Conservation (phyloP, 2,797 vertebrate species). For the Enteromius mattozi region DNA sequence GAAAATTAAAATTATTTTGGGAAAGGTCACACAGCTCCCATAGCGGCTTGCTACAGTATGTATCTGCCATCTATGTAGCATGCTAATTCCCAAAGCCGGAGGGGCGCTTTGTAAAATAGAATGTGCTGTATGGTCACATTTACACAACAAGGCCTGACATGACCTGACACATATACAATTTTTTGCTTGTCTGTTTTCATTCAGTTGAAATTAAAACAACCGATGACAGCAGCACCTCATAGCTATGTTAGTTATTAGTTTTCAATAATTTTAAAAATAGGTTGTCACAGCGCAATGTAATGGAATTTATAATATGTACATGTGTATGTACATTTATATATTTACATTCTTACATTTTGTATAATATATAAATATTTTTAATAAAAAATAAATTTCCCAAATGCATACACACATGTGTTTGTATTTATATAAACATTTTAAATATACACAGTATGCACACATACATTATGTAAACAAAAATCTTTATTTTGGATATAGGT, state of each 20-base stretch:
- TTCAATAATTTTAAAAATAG: neutral
- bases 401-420: too few species aligned
- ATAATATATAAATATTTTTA: too few species aligned
- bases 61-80: constrained; percentile 34
- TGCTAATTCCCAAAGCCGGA: neutral
- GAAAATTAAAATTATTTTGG: constrained; percentile 29
- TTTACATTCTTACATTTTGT: too few species aligned
- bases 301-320: neutral
- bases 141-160: neutral
- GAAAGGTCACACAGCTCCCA: constrained; percentile 37
- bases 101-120: neutral
- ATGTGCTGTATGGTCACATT: neutral
- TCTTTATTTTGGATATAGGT: too few species aligned
- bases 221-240: neutral
- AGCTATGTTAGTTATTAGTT: neutral
- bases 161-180: neutral
- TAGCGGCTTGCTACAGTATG: constrained; percentile 4
- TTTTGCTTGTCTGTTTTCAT: neutral
- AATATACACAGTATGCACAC: too few species aligned
- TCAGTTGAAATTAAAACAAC: neutral
- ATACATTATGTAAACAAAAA: too few species aligned
- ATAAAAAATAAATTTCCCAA: too few species aligned
- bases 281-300: neutral
- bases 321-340: too few species aligned
- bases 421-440: too few species aligned